A percentile compares a stretch with the other conserved stretches of the same genome.
These are phyloP conservation scores for Oncorhynchus masou DNA, from an alignment of 2,113 vertebrate species.

Conservation along the genomic window DNA sequence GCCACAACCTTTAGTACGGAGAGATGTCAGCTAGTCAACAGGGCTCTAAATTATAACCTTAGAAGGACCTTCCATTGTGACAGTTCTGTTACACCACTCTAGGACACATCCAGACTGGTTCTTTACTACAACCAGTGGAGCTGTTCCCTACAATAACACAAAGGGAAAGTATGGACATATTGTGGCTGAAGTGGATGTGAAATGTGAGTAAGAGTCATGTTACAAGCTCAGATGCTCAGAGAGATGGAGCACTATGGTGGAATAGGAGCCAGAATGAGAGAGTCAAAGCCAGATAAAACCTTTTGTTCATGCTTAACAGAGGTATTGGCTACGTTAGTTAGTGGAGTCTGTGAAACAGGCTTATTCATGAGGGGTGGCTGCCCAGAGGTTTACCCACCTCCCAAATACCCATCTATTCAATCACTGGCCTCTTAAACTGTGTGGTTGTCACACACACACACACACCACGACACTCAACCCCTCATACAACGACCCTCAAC, in stretches of 20 bases:
- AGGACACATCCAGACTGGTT: not conserved
- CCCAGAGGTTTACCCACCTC: not conserved
- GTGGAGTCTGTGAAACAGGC: not conserved
- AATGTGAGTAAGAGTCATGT: not conserved
- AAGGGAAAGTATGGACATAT: not conserved
- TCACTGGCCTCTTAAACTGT: no score
- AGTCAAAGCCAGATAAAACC: no score
- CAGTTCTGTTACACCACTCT: not conserved
- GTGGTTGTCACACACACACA: no score
- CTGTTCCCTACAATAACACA: conserved; percentile 1
- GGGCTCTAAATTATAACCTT: not conserved
- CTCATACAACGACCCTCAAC: no score
- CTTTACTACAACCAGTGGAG: not conserved
- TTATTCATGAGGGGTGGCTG: not conserved
- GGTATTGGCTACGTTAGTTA: no score
- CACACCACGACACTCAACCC: no score
- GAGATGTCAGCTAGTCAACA: not conserved
- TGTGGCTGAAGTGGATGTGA: not conserved
- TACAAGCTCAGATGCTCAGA: conserved; percentile 1
- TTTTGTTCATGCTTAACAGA: no score
- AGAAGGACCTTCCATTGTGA: not conserved
- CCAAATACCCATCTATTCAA: no score
- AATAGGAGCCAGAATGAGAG: not conserved
- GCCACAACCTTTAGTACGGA: not conserved
- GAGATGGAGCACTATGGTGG: not conserved